A percentile compares a stretch with the other conserved stretches of the same genome.
These are phyloP conservation scores for Myripristis jacobus DNA, from an alignment of 2,797 vertebrate genomes.

Conservation along the genomic window DNA sequence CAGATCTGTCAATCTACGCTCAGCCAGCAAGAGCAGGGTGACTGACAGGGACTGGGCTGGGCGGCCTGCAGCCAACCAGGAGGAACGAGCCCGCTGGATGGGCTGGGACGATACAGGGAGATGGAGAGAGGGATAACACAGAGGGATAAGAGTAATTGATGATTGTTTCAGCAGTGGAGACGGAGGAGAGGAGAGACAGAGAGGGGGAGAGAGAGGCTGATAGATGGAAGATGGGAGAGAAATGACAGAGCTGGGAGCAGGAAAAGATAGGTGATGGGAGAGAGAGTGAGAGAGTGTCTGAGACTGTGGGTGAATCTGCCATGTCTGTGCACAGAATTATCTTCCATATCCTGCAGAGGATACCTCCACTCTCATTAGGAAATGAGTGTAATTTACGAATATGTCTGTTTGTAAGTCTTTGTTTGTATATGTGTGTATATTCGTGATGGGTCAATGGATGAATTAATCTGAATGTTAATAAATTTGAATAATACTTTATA, in stretches of 20 bases:
- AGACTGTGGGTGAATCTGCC: conserved; percentile 15
- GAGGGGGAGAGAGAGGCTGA: conserved; percentile 43
- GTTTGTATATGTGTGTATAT: not conserved
- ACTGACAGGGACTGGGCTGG: conserved; percentile 94
- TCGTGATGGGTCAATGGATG: too few relatives aligned
- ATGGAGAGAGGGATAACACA: conserved; percentile 84
- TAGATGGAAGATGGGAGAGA: conserved; percentile 53
- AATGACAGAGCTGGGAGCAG: conserved; percentile 35
- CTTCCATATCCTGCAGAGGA: conserved; percentile 1
- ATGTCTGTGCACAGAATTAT: conserved; percentile 16
- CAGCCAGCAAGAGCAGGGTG: conserved; percentile 85
- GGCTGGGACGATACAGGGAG: conserved; percentile 86
- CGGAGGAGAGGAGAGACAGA: conserved; percentile 34
- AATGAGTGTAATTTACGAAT: too few relatives aligned
- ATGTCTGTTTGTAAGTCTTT: not conserved
- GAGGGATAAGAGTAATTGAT: conserved; percentile 96
- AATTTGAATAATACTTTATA: too few relatives aligned
- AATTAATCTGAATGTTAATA: too few relatives aligned
- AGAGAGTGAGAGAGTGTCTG: conserved; percentile 68
- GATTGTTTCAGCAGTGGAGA: conserved; percentile 89
- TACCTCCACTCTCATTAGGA: not conserved
- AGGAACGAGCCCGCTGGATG: conserved; percentile 92
- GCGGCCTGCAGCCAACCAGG: conserved; percentile 90
- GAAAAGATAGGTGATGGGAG: conserved; percentile 48
- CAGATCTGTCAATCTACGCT: conserved; percentile 91